Evolutionary conservation across 2,797 vertebrate genomes (phyloP), one percentile per base, ranked within the genome.

Genomic region (Tapirus indicus): DNA sequence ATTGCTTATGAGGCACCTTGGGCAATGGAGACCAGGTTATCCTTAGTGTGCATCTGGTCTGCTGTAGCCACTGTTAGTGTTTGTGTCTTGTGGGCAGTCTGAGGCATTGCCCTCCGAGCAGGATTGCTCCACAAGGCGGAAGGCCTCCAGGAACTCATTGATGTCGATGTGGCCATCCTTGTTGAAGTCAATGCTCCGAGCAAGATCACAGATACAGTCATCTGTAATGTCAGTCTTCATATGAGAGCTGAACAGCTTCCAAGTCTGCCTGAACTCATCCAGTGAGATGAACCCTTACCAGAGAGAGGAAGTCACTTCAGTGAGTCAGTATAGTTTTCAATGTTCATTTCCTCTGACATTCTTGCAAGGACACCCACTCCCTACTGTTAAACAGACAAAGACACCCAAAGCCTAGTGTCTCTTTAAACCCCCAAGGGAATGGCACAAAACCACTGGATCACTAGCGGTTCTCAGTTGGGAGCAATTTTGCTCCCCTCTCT

Each of bases 111-210:
- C 85, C 32, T 93, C 92, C 1, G 89, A 69, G 79, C 92, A 96
- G 2, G 98, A 98, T 85, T 99, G 99, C 94, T 99, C 99, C 90
- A 99, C 99, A 0, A 99, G 99, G 64, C 99, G 99, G 97, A 99
- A 99, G 27, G 99, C 99, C 98, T 99, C 99, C 96, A 99, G 99
- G 98, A 99, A 99, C 98, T 99, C 99, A 0, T 99, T 99, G 98
- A 99, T 99, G 96, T 99, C 99, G 0, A 99, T 99, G 98, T 98
- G 99, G 25, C 99, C 99, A 0, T 99, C 99, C 97, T 99, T 99
- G 98, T 99, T 99, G 98, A 99, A 99, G 96, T 99, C 99, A 0
- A 99, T 99, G 98, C 99, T 99, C 82, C 98, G 98, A 13, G 99
- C 99, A 91, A 99, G 98, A 98, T 99, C 99, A 0, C 98, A 96